A percentile compares a stretch with the other conserved stretches of the same genome.
Evolutionary conservation across 2,888 invertebrate genomes (phyloP).

Genomic region (Hermaeophaga mercurialis): DNA sequence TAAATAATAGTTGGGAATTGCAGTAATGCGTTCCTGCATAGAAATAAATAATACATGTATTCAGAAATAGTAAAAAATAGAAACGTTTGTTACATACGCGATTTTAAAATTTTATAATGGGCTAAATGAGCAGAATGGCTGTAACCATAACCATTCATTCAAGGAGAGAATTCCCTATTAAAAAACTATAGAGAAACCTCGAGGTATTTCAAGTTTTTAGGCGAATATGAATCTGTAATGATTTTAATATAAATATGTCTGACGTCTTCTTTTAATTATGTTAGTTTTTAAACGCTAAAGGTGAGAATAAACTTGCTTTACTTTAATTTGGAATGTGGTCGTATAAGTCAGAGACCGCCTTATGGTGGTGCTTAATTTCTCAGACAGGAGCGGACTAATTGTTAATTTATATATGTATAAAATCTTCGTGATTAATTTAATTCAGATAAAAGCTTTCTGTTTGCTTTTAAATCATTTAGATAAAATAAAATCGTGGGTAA

Average conservation of each 20-base stretch:
- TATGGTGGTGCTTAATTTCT: not conserved
- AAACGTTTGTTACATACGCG: too few species aligned
- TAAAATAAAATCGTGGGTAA: not conserved
- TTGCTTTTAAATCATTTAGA: conserved; percentile 2
- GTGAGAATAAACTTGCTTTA: conserved; percentile 41
- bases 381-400: conserved; percentile 1
- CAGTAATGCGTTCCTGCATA: conserved; percentile 61
- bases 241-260: conserved; percentile 34
- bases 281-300: conserved; percentile 38
- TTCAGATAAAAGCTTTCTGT: not conserved
- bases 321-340: conserved; percentile 44
- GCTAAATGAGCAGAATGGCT: too few species aligned
- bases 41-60: not conserved
- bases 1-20: conserved; percentile 6
- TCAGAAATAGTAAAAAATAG: not conserved
- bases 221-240: conserved; percentile 23
- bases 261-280: conserved; percentile 40
- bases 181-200: not conserved
- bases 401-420: too few species aligned
- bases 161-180: too few species aligned
- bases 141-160: too few species aligned
- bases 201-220: not conserved
- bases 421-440: not conserved
- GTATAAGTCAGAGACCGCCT: conserved; percentile 24
- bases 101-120: too few species aligned